A percentile compares a stretch with the other conserved stretches of the same genome.
Conservation (phyloP, 2,113 vertebrate genomes). For the Triplophysa rosa region DNA sequence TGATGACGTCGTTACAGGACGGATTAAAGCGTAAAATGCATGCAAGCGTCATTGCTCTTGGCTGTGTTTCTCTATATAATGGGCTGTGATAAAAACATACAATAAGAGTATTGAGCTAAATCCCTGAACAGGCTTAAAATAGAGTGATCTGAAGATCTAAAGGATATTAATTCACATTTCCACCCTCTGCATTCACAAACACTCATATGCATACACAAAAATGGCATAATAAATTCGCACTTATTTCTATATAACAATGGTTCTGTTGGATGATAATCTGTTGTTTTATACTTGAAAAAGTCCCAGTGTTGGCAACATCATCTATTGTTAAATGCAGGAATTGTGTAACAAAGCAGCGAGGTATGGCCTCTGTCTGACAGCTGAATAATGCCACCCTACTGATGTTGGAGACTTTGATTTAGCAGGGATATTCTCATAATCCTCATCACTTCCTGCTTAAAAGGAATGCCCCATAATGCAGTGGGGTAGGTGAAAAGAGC, state of each 20-base stretch:
- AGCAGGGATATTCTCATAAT: constrained; percentile 67
- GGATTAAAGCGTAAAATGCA: constrained; percentile 21
- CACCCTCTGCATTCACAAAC: neutral
- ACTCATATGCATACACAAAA: constrained; percentile 12
- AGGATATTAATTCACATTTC: neutral
- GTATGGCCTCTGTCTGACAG: constrained; percentile 65
- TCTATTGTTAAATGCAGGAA: constrained; percentile 60
- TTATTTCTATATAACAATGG: neutral
- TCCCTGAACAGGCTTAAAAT: constrained; percentile 52
- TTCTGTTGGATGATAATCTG: constrained; percentile 43
- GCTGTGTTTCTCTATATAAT: constrained; percentile 17
- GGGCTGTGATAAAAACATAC: constrained; percentile 48
- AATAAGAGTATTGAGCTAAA: constrained; percentile 50
- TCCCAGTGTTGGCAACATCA: constrained; percentile 54
- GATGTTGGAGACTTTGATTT: constrained; percentile 67
- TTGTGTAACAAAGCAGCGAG: constrained; percentile 52
- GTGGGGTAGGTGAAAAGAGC: constrained; percentile 9
- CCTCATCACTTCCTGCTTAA: constrained; percentile 70
- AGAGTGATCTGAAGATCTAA: constrained; percentile 35
- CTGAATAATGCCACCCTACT: constrained; percentile 67
- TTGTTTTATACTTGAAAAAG: constrained; percentile 48
- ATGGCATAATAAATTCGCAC: neutral
- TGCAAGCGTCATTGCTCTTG: neutral
- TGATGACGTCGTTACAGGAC: constrained; percentile 36
- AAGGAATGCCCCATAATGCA: constrained; percentile 52